Base-by-base conservation (phyloP, 2,888 invertebrate genomes). In the Copidosoma aretas region DNA sequence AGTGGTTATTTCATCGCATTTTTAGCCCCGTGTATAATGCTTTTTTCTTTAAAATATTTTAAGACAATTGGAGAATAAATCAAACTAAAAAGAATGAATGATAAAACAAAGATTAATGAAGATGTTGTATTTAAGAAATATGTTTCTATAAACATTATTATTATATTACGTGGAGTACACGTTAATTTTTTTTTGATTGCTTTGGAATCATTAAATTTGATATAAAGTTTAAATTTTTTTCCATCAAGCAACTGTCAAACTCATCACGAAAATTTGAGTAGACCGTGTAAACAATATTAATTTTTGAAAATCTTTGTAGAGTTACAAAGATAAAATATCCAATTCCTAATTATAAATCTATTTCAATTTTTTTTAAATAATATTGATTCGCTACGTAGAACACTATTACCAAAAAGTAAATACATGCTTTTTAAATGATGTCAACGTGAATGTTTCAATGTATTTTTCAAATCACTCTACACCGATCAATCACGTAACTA, bases 191-290 rank as follows among this genome's bases (percentile, higher is more conserved):
- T n/a, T n/a, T n/a, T n/a, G 32, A 32, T 32, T 5, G 32, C 8
- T 32, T 32, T 5, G 8, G 8, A 3, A 32, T 32, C 32, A 32
- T 32, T 32, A 8, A 3, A 32, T 32, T 32, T 32, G 32, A 32
- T 32, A 32, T 32, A 32, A 32, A 32, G 32, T 32, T n/a, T n/a
- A n/a, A n/a, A n/a, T n/a, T n/a, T n/a, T n/a, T n/a, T n/a, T 25
- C 43, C 15, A 39, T 19, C 43, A 43, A 32, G 2, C 10, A 21
- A 14, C 46, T 8, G 10, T 60, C 19, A 43, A 54, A 22, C 49
- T 49, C 32, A 68, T 64, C 71, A 68, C 67, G 71, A 71, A 71
- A 71, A 71, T 71, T 71, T 71, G 71, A 71, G 71, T 65, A 71
- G 71, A 71, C 67, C 70, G 70, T 51, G 46, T 21, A 52, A 22